Percentiles rank a stretch among this genome's conserved stretches.
Evolutionary conservation across 1,140 invertebrate species (phyloP).

Genomic region (Drosophila hydei): DNA sequence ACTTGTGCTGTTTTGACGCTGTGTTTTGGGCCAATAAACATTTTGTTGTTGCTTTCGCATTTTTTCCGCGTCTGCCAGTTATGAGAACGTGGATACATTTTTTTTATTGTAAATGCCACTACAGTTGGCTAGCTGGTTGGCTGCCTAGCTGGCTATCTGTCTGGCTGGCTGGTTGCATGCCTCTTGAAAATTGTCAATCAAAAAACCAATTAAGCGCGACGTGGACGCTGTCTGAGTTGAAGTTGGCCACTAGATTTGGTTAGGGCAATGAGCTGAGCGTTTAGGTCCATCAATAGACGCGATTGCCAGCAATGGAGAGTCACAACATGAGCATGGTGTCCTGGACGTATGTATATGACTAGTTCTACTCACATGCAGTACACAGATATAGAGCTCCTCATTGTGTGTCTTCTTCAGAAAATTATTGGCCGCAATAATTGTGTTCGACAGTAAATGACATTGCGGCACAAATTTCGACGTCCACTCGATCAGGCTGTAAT

Average conservation of each 20-base stretch:
- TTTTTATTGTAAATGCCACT: slow-evolving; percentile 4
- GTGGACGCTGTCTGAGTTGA: slow-evolving; percentile 40
- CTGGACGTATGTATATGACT: neutral
- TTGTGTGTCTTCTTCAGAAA: slow-evolving; percentile 74
- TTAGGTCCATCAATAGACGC: slow-evolving; percentile 39
- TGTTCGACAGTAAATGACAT: slow-evolving; percentile 78
- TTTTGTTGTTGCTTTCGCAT: slow-evolving; percentile 40
- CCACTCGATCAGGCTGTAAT: slow-evolving; percentile 84
- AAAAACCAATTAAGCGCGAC: slow-evolving; percentile 83
- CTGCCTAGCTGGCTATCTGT: neutral
- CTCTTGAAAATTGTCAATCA: slow-evolving; percentile 82
- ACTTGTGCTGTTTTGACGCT: slow-evolving; percentile 33
- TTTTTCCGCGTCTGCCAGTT: slow-evolving; percentile 57
- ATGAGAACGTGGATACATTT: slow-evolving; percentile 51
- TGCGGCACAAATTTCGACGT: slow-evolving; percentile 83
- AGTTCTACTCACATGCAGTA: slow-evolving; percentile 79
- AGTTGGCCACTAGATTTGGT: slow-evolving; percentile 34
- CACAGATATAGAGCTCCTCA: slow-evolving; percentile 77
- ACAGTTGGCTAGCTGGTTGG: slow-evolving; percentile 14
- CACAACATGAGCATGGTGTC: neutral
- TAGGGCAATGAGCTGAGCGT: slow-evolving; percentile 33
- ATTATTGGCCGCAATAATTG: slow-evolving; percentile 79
- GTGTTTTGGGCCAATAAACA: slow-evolving; percentile 64
- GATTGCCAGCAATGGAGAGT: slow-evolving; percentile 12
- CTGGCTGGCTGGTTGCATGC: slow-evolving; percentile 24